Evolutionary conservation across 2,113 vertebrate species (phyloP).

Genomic region (Meleagris gallopavo): DNA sequence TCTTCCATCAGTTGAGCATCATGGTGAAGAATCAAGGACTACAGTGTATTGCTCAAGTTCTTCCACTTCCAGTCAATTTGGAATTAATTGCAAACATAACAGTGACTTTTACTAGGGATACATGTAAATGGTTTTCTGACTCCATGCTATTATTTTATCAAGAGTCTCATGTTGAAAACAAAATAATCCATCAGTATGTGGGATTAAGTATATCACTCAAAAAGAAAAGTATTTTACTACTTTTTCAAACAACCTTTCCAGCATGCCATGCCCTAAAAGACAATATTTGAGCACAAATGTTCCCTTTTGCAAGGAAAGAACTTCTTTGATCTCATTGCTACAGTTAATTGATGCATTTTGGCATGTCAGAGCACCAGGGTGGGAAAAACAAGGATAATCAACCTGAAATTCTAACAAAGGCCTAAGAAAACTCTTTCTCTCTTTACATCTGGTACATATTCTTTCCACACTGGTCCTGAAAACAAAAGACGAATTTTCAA

Average conservation of each 20-base stretch:
- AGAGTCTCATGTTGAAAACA: not conserved
- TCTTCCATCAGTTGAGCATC: not conserved
- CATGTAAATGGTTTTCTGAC: not conserved
- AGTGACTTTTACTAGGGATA: not conserved
- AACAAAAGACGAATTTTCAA: constrained; percentile 33
- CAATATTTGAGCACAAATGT: not conserved
- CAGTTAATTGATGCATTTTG: constrained; percentile 28
- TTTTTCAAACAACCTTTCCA: not conserved
- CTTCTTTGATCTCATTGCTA: not conserved
- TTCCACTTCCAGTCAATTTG: not conserved
- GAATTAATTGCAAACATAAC: not conserved
- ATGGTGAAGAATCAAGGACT: not conserved
- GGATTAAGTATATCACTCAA: not conserved
- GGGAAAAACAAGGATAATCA: not conserved
- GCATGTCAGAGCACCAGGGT: not conserved
- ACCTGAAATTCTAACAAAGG: constrained; percentile 20
- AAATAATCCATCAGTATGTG: not conserved
- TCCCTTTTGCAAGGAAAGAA: not conserved
- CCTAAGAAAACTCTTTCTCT: constrained; percentile 1
- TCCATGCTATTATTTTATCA: not conserved
- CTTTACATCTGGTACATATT: not conserved
- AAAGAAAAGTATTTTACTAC: not conserved
- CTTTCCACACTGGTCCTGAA: not conserved
- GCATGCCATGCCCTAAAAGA: not conserved
- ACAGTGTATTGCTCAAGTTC: not conserved